Evolutionary conservation across 2,888 invertebrate species (phyloP).

Genomic region (Sclerodermus sp.): DNA sequence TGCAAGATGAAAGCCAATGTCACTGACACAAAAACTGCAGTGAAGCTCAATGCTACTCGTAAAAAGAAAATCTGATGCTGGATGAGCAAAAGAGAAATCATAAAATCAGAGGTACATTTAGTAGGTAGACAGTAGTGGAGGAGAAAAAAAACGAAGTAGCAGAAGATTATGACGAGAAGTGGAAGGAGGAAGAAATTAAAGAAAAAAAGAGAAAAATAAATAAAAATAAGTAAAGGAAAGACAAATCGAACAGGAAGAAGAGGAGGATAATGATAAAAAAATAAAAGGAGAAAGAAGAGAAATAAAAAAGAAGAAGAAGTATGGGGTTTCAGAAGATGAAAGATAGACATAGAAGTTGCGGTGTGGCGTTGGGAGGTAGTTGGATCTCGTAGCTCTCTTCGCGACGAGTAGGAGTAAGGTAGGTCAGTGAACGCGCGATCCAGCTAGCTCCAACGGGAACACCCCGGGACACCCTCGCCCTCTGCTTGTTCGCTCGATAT

Average conservation of each 20-base stretch:
- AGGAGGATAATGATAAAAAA: not conserved
- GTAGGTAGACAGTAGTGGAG: not conserved
- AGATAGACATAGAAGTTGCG: not conserved
- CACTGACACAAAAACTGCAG: no score
- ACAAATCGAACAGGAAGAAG: no score
- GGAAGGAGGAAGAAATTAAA: not conserved
- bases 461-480: conserved; percentile 38
- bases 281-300: not conserved
- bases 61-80: no score
- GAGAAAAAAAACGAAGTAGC: not conserved
- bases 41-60: no score
- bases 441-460: conserved; percentile 38
- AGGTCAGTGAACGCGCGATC: conserved; percentile 51
- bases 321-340: not conserved
- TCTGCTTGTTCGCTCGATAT: conserved; percentile 48
- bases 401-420: conserved; percentile 27
- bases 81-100: not conserved
- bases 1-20: no score
- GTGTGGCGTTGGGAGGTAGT: conserved; percentile 5
- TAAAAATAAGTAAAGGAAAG: no score
- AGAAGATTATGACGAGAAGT: not conserved
- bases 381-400: not conserved
- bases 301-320: no score
- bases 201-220: no score
- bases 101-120: not conserved